Conservation (phyloP, 2,797 vertebrate genomes). For the Hyperoplus immaculatus region DNA sequence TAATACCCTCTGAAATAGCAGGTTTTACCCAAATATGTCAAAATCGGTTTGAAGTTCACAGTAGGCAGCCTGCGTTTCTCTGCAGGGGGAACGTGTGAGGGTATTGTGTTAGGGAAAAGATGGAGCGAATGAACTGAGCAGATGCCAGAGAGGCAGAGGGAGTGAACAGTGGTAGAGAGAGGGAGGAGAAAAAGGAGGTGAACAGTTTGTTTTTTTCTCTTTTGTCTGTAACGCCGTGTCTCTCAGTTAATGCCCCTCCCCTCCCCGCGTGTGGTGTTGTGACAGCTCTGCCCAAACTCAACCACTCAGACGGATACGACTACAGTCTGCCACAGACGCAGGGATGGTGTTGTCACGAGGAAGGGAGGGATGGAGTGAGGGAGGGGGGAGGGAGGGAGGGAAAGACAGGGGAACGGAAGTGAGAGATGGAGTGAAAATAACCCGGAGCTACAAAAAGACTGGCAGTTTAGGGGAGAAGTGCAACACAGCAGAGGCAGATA, state of each 20-base stretch:
- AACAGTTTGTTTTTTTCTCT: conserved; percentile 45
- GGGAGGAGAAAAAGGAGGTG: conserved; percentile 28
- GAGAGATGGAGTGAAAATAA: conserved; percentile 68
- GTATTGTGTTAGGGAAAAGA: conserved; percentile 40
- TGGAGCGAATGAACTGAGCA: conserved; percentile 42
- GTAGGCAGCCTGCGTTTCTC: conserved; percentile 68
- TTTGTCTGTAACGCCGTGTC: not conserved
- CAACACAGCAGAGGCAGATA: conserved; percentile 54
- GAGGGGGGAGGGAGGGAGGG: not conserved
- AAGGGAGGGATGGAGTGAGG: not conserved
- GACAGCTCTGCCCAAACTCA: conserved; percentile 65
- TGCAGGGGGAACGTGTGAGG: conserved; percentile 49
- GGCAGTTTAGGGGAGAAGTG: conserved; percentile 54
- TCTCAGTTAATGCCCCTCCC: conserved; percentile 32
- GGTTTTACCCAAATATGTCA: conserved; percentile 34
- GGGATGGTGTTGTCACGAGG: conserved; percentile 21
- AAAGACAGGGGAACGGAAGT: not conserved
- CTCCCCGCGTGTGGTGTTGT: conserved; percentile 53
- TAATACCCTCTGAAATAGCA: conserved; percentile 28
- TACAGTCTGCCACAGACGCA: conserved; percentile 53
- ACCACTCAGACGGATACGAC: conserved; percentile 40
- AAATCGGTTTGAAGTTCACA: conserved; percentile 34
- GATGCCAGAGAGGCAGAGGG: conserved; percentile 57
- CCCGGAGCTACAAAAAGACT: conserved; percentile 61
- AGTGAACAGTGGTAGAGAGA: conserved; percentile 26